Percentiles rank a stretch among this genome's conserved stretches.
These are phyloP conservation scores for Peromyscus nudipes DNA, from an alignment of 2,797 vertebrate species.

Conservation along the genomic window DNA sequence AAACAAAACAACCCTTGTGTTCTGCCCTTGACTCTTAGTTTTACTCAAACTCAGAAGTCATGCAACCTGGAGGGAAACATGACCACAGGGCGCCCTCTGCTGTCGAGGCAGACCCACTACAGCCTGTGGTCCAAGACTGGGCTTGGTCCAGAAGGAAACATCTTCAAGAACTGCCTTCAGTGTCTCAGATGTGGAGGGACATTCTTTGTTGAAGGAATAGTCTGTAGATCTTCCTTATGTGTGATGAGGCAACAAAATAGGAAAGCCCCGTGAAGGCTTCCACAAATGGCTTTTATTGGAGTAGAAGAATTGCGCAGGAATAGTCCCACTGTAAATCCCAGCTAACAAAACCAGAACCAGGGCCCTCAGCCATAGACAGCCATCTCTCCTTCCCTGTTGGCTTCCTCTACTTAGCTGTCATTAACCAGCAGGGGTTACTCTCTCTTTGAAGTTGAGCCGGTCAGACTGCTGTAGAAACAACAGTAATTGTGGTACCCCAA, in stretches of 20 bases:
- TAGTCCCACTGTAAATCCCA: slow-evolving; percentile 22
- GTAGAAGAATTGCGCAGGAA: not conserved
- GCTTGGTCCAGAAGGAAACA: not conserved
- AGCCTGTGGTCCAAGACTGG: not conserved
- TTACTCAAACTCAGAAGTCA: not conserved
- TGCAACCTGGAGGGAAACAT: slow-evolving; percentile 61
- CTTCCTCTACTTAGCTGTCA: not conserved
- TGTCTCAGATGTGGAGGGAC: not conserved
- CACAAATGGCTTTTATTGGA: slow-evolving; percentile 58
- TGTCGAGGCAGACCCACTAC: slow-evolving; percentile 77
- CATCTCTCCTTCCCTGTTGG: not conserved
- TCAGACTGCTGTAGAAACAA: not conserved
- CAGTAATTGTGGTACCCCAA: slow-evolving; percentile 21
- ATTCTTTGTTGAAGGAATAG: not conserved
- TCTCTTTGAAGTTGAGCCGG: slow-evolving; percentile 60
- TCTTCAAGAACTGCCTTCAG: not conserved
- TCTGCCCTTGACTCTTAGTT: not conserved
- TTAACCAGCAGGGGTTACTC: not conserved
- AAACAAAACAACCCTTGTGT: not conserved
- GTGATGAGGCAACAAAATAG: slow-evolving; percentile 11
- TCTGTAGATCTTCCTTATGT: slow-evolving; percentile 11
- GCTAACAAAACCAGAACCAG: not conserved
- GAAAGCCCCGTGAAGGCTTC: not conserved
- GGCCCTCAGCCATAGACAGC: not conserved
- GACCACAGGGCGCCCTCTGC: slow-evolving; percentile 74